A percentile compares a stretch with the other conserved stretches of the same genome.
phyloP scores from a whole-genome alignment of 2,113 vertebrate species.

The Lagenorhynchus albirostris region DNA sequence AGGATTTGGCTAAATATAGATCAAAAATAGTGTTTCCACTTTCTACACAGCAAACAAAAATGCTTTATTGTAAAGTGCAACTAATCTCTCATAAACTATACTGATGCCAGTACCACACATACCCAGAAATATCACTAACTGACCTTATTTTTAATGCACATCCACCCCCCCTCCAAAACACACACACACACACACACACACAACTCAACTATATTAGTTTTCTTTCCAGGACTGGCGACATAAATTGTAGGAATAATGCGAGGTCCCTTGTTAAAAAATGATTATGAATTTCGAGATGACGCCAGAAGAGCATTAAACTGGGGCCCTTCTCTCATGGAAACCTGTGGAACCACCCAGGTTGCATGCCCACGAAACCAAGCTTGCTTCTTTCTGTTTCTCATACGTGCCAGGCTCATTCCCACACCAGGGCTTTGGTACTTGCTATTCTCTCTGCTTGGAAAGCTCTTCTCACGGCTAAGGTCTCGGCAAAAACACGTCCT shows the following conservation, averaged over 20 bases:
- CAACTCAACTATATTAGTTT: not conserved
- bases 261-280: not conserved
- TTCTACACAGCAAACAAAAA: constrained; percentile 22
- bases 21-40: constrained; percentile 9
- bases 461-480: not conserved
- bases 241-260: not conserved
- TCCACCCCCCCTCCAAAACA: not conserved
- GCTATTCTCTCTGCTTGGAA: not conserved
- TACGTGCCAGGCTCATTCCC: not conserved
- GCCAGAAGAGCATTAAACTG: not conserved
- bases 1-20: constrained; percentile 27
- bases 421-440: not conserved
- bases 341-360: not conserved
- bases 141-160: not conserved
- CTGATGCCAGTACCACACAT: not conserved
- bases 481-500: not conserved
- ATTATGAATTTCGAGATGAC: not conserved
- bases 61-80: not conserved
- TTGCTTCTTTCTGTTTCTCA: not conserved
- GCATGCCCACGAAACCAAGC: not conserved
- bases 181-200: not conserved
- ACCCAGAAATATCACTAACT: not conserved
- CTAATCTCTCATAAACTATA: not conserved
- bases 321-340: not conserved
- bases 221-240: not conserved